Evolutionary conservation across 2,888 invertebrate genomes (phyloP), one percentile per base, ranked within the genome.

Genomic region (Drosophila imparisetae): DNA sequence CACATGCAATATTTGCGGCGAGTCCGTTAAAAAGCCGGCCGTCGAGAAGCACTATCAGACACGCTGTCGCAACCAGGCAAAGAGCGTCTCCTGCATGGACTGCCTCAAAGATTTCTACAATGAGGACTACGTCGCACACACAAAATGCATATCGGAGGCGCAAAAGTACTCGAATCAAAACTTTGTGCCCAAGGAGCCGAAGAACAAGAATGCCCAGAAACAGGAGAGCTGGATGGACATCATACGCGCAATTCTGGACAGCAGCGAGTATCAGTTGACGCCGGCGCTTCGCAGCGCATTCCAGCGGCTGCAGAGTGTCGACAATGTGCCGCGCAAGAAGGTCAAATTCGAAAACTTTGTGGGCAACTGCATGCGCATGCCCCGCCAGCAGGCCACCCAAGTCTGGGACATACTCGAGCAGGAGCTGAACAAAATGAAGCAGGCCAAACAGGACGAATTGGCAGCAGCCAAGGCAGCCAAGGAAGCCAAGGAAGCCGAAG

Each of bases 1-100:
- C 92, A 97, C 97, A 15, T 99, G 99, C 92, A 96, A 97, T 86
- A 95, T 96, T 81, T 99, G 99, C 92, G 98, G 98, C 0, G 97
- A 97, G 72, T 96, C 97, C 45, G 93, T 98, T 40, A 98, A 98
- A 92, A 99, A 99, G 91, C 96, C 97, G 32, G 96, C 96, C 92
- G 98, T 98, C 0, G 97, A 97, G 81, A 98, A 97, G 90, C 98
- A 98, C 93, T 96, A 96, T 91, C 94, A 95, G 45, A 95, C 94
- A 59, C 94, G 95, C 91, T 98, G 98, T 91, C 95, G 96, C 0
- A 89, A 94, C 78, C 94, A 94, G 18, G 94, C 94, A 57, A 95
- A 96, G 76, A 95, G 95, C 82, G 93, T 98, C 52, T 97, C 98
- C 1, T 99, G 99, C 93, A 96, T 98, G 92, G 99, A 99, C 92